Evolutionary conservation across 2,113 vertebrate genomes (phyloP).

Genomic region (Paratilapia polleni): DNA sequence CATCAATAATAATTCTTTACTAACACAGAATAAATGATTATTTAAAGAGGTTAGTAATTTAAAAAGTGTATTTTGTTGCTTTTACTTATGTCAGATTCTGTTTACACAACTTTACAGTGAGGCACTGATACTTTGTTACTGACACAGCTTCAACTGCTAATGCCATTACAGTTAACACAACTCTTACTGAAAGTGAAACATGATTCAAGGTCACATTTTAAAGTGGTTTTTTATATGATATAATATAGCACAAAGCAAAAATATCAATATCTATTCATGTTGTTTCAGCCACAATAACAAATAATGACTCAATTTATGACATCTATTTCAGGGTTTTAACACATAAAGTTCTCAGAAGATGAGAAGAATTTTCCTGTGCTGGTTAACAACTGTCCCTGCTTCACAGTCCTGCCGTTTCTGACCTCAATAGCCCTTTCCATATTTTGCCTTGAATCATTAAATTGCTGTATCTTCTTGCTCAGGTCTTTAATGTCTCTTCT

Average conservation of each 20-base stretch:
- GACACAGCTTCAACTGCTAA: neutral
- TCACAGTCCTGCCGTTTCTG: neutral
- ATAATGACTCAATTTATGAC: neutral
- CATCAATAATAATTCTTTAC: neutral
- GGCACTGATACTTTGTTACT: too few relatives aligned
- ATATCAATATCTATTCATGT: neutral
- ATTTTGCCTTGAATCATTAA: constrained; percentile 14
- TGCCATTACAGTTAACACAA: neutral
- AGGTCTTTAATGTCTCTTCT: constrained; percentile 25
- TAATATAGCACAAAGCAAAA: neutral
- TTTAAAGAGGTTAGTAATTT: neutral
- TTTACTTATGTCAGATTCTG: neutral
- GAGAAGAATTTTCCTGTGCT: neutral
- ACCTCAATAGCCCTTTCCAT: neutral
- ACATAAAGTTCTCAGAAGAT: neutral
- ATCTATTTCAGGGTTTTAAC: neutral
- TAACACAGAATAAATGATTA: too few relatives aligned
- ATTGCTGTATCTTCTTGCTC: constrained; percentile 34
- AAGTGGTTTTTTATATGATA: neutral
- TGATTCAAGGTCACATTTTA: neutral
- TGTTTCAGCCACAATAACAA: neutral
- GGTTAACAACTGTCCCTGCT: neutral
- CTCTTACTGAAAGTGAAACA: neutral
- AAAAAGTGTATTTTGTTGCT: neutral
- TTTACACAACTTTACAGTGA: neutral